Evolutionary conservation across 1,140 invertebrate species (phyloP), one percentile per base, ranked within the genome.

Genomic region (Nymphalis io): DNA sequence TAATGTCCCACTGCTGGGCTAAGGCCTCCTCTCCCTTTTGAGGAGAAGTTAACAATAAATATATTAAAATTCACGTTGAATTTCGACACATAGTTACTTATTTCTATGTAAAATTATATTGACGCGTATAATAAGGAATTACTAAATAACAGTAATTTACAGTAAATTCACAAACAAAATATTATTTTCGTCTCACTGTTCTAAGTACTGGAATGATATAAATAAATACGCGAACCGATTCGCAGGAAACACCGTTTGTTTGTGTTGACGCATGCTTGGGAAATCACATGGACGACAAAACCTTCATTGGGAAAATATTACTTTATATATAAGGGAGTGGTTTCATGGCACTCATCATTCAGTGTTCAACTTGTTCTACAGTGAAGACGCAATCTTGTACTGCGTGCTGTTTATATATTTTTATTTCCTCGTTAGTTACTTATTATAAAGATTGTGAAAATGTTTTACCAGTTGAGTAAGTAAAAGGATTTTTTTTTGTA

Each of bases 391-490:
- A 65, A 48, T 38, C 62, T 44, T 46, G 44, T 33, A 39, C 12
- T 60, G n/a, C 10, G 27, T 33, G 27, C 5, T 33, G 27, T 33
- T 8, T 1, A 33, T 8, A 33, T 8, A 33, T 8, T 8, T 33
- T 33, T 2, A 27, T 33, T 33, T 33, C 27, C 10, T 33, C 1
- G 1, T 33, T 3, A 33, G 5, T 33, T 33, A 8, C 6, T 8
- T 2, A 33, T 0, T 8, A 33, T 33, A 33, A 33, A 57, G n/a
- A 63, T 21, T 11, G 48, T 44, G 44, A 71, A 72, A 57, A 81
- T 81, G 79, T 62, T 73, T 74, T 73, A 62, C 57, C 65, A 66
- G 61, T 73, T 76, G 39, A 72, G 79, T 81, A 70, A 76, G 79
- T 72, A 61, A 23, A 44, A 59, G 44, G 16, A 58, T 68, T 55